Conservation (phyloP, 1,140 invertebrate species). For the Coelopa frigida region DNA sequence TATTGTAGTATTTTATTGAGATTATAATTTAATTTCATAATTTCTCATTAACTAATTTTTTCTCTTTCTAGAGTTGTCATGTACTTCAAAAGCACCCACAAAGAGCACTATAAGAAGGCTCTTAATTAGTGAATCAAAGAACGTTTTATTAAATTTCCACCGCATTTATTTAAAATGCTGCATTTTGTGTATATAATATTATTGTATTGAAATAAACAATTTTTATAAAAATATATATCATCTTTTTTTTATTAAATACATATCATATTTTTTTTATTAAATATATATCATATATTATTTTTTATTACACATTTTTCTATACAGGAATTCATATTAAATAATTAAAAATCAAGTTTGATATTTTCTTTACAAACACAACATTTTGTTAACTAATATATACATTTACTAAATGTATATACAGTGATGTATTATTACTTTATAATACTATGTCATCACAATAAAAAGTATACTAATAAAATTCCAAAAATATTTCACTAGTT, state of each 20-base stretch:
- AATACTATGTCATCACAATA: neutral
- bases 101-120: slow-evolving; percentile 33
- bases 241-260: neutral
- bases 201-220: neutral
- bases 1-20: neutral
- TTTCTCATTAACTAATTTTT: slow-evolving; percentile 7
- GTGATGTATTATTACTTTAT: neutral
- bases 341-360: neutral
- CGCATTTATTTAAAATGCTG: too few relatives aligned
- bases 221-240: neutral
- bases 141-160: too few relatives aligned
- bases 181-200: slow-evolving; percentile 6
- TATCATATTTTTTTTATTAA: neutral
- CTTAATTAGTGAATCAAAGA: slow-evolving; percentile 10
- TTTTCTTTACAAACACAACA: slow-evolving; percentile 1
- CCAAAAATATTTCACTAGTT: neutral
- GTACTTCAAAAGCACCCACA: slow-evolving; percentile 31
- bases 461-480: slow-evolving; percentile 3
- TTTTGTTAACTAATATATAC: too few relatives aligned
- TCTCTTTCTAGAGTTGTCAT: slow-evolving; percentile 26
- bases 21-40: slow-evolving; percentile 15
- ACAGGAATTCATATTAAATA: neutral
- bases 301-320: slow-evolving; percentile 1
- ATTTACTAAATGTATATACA: too few relatives aligned
- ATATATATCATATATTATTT: neutral